Percentiles rank a stretch among this genome's conserved stretches.
Conservation (phyloP, 2,797 vertebrate species). For the Ibycter americanus region DNA sequence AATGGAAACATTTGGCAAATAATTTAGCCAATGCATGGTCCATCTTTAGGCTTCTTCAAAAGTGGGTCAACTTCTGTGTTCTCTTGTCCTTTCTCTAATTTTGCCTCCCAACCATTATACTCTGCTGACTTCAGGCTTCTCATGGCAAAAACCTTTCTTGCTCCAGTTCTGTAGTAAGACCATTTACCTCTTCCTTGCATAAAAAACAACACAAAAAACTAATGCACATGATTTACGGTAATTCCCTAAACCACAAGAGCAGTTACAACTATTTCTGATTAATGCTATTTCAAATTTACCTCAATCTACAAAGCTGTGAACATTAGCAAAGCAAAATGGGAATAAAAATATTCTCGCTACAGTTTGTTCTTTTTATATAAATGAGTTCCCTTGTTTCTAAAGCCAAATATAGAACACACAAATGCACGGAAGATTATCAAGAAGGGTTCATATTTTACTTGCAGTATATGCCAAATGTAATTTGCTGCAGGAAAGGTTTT, state of each 20-base stretch:
- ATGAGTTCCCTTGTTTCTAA: background rate
- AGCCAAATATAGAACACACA: slow-evolving; percentile 6
- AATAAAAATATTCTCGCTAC: background rate
- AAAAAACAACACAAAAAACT: background rate
- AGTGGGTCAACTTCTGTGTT: background rate
- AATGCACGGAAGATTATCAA: background rate
- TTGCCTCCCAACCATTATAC: background rate
- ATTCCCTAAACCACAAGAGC: background rate
- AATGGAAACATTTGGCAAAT: background rate
- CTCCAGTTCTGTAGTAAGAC: background rate
- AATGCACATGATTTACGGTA: background rate
- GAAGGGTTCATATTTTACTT: slow-evolving; percentile 18
- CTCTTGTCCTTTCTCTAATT: background rate
- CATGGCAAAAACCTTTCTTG: background rate
- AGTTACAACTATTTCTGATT: background rate
- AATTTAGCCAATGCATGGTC: background rate
- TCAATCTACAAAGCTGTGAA: background rate
- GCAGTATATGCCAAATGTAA: background rate
- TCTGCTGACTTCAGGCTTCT: background rate
- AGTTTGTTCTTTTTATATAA: slow-evolving; percentile 12
- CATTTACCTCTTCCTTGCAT: background rate
- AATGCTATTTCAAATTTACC: background rate
- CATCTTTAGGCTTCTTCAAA: background rate
- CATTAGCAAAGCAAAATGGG: background rate
- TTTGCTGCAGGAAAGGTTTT: slow-evolving; percentile 5